phyloP scores from a whole-genome alignment of 2,113 vertebrate genomes.

The Anas platyrhynchos region DNA sequence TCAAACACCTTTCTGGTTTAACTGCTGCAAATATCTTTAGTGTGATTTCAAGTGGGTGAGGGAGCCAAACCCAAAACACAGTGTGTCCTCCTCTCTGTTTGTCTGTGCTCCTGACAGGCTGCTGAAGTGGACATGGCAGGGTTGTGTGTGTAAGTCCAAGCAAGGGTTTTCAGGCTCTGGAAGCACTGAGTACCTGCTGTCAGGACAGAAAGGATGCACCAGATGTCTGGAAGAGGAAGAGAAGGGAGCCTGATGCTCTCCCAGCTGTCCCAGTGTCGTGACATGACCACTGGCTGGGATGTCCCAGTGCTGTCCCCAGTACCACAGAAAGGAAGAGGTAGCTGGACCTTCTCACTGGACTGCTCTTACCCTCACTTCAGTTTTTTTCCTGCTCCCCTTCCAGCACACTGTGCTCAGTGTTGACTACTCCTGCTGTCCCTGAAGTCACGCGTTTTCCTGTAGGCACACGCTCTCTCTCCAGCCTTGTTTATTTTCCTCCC shows the following conservation, averaged over 20 bases:
- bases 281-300: background rate
- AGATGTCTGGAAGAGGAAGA: background rate
- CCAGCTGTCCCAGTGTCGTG: background rate
- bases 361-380: background rate
- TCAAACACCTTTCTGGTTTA: background rate
- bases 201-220: background rate
- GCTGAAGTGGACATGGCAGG: accelerated
- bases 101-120: background rate
- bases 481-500: background rate
- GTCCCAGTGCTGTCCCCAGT: background rate
- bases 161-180: background rate
- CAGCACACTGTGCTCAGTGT: background rate
- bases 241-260: background rate
- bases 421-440: background rate
- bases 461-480: accelerated
- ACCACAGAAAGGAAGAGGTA: background rate
- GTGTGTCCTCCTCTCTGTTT: background rate
- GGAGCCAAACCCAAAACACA: background rate
- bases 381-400: background rate
- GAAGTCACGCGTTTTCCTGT: background rate
- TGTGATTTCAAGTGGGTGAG: background rate
- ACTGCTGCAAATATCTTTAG: background rate
- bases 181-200: background rate
- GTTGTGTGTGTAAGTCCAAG: background rate
- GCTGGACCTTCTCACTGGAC: background rate